Percentiles rank a stretch among this genome's conserved stretches.
phyloP scores from a whole-genome alignment of 2,113 vertebrate genomes.

The Centropristis striata region DNA sequence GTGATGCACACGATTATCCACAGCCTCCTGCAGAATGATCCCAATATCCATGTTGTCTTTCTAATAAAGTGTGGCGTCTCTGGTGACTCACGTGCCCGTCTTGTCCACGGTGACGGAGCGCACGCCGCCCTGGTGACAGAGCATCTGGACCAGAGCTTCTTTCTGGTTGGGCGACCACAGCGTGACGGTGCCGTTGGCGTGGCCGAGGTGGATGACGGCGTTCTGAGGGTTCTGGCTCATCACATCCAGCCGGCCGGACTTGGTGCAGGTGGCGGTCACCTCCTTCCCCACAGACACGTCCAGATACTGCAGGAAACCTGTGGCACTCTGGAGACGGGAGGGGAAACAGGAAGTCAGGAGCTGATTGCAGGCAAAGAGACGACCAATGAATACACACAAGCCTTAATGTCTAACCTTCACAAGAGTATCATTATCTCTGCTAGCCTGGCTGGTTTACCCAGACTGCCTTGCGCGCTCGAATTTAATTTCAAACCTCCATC shows the following conservation, averaged over 20 bases:
- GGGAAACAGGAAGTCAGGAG: background rate
- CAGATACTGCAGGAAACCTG: conserved; percentile 92
- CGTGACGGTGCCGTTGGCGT: conserved; percentile 89
- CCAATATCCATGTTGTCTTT: background rate
- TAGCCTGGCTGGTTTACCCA: too few species aligned
- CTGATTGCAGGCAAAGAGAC: background rate
- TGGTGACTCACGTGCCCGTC: conserved; percentile 89
- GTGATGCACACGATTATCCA: background rate
- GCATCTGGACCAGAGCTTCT: conserved; percentile 90
- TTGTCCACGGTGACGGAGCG: conserved; percentile 89
- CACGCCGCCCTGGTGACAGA: conserved; percentile 90
- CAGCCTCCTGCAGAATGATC: background rate
- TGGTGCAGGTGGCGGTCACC: conserved; percentile 86
- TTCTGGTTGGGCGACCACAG: conserved; percentile 93
- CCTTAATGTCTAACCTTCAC: too few species aligned
- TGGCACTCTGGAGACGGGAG: conserved; percentile 84
- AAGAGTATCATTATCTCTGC: too few species aligned
- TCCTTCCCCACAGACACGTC: conserved; percentile 93
- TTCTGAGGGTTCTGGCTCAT: conserved; percentile 93
- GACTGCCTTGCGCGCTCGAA: too few species aligned
- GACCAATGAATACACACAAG: too few species aligned
- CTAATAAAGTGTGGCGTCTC: background rate
- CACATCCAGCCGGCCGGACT: conserved; percentile 87
- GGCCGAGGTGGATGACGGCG: conserved; percentile 91
- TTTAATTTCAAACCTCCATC: too few species aligned